A percentile compares a stretch with the other conserved stretches of the same genome.
These are phyloP conservation scores for Cephus rjabovi DNA, from an alignment of 2,888 invertebrate species.

Conservation along the genomic window DNA sequence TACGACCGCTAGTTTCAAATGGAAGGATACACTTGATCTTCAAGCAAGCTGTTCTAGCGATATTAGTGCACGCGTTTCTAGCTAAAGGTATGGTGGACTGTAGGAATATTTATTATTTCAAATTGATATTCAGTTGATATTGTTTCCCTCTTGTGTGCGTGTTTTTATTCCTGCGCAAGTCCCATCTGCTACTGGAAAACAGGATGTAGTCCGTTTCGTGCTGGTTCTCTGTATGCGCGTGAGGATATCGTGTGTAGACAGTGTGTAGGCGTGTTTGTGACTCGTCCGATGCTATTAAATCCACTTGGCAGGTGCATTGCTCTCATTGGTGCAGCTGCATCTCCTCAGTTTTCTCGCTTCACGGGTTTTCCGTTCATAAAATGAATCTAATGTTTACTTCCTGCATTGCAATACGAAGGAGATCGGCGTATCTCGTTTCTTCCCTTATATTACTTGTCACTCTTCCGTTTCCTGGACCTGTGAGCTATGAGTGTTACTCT, in stretches of 20 bases:
- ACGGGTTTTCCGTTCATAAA: conserved; percentile 42
- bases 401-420: conserved; percentile 32
- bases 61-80: conserved; percentile 34
- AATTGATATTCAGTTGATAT: neutral
- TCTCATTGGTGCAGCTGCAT: conserved; percentile 27
- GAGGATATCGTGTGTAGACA: conserved; percentile 22
- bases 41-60: conserved; percentile 29
- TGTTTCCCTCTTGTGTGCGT: conserved; percentile 5
- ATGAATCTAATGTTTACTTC: conserved; percentile 53
- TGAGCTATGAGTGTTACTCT: neutral
- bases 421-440: neutral
- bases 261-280: neutral
- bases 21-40: conserved; percentile 23
- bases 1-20: conserved; percentile 31
- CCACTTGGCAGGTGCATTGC: conserved; percentile 20
- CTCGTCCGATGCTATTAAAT: conserved; percentile 29
- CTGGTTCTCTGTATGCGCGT: conserved; percentile 25
- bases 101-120: conserved; percentile 5
- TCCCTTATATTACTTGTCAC: neutral
- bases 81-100: conserved; percentile 39
- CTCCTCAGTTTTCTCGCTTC: conserved; percentile 27
- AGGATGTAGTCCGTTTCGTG: conserved; percentile 41
- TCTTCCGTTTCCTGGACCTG: neutral
- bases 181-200: conserved; percentile 23
- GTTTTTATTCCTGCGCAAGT: conserved; percentile 5